These are phyloP conservation scores for Ptilorrhoa leucosticta DNA, from an alignment of 2,113 vertebrate species.

Conservation along the genomic window DNA sequence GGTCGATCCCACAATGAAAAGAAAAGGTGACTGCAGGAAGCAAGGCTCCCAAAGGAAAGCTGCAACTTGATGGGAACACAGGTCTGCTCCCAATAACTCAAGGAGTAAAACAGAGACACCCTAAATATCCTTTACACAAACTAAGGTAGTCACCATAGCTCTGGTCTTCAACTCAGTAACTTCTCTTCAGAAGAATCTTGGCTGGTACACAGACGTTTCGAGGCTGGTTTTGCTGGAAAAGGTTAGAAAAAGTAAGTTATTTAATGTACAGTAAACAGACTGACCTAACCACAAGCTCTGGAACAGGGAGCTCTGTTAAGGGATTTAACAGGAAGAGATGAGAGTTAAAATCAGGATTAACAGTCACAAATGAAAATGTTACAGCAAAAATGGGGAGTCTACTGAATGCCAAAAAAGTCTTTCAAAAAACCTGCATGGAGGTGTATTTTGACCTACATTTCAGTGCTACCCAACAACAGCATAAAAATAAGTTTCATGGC, in stretches of 20 bases:
- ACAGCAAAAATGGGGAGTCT: background rate
- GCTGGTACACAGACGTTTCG: conserved; percentile 77
- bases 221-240: conserved; percentile 75
- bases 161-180: background rate
- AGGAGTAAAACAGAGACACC: background rate
- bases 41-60: background rate
- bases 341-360: background rate
- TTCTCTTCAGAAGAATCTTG: conserved; percentile 32
- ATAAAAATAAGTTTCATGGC: background rate
- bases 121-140: background rate
- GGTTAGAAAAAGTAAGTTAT: conserved; percentile 24
- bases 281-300: background rate
- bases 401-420: background rate
- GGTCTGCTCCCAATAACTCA: background rate
- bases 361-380: background rate
- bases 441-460: background rate
- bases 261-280: background rate
- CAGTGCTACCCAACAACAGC: background rate
- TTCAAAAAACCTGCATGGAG: background rate
- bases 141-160: background rate
- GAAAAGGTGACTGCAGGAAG: background rate
- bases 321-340: background rate
- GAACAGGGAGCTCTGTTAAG: background rate
- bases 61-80: background rate
- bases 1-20: background rate